Evolutionary conservation across 2,113 vertebrate genomes (phyloP).

Genomic region (Mormyrus iriodes): DNA sequence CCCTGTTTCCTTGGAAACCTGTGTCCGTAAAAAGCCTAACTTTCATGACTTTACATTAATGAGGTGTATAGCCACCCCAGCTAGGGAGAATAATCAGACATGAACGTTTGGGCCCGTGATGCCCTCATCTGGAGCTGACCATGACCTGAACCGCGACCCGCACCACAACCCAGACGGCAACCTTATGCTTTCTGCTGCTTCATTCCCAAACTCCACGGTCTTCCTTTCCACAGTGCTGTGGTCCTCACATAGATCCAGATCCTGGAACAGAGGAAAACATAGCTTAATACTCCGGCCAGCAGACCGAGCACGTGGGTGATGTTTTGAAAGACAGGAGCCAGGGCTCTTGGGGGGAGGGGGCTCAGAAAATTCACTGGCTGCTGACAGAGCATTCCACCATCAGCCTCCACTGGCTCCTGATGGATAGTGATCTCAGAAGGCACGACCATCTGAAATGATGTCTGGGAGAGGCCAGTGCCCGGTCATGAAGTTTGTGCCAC

Average conservation of each 20-base stretch:
- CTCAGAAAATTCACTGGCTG: neutral
- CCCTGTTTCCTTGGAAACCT: neutral
- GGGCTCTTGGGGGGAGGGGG: neutral
- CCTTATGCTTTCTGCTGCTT: neutral
- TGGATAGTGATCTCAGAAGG: neutral
- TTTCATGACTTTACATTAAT: neutral
- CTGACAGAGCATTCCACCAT: neutral
- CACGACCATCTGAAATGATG: neutral
- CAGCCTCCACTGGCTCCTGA: neutral
- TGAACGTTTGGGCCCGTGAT: neutral
- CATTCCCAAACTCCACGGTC: neutral
- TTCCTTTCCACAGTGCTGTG: neutral
- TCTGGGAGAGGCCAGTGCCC: neutral
- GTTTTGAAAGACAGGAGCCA: neutral
- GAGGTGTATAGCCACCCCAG: neutral
- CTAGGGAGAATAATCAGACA: neutral
- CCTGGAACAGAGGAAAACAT: neutral
- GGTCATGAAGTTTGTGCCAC: neutral
- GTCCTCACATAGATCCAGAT: neutral
- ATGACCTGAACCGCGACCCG: neutral
- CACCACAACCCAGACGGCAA: neutral
- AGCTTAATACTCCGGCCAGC: neutral
- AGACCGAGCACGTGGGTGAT: neutral
- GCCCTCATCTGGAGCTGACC: neutral
- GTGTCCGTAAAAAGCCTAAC: neutral